These are phyloP conservation scores for Sipha flava DNA, from an alignment of 1,140 invertebrate species.

Conservation along the genomic window DNA sequence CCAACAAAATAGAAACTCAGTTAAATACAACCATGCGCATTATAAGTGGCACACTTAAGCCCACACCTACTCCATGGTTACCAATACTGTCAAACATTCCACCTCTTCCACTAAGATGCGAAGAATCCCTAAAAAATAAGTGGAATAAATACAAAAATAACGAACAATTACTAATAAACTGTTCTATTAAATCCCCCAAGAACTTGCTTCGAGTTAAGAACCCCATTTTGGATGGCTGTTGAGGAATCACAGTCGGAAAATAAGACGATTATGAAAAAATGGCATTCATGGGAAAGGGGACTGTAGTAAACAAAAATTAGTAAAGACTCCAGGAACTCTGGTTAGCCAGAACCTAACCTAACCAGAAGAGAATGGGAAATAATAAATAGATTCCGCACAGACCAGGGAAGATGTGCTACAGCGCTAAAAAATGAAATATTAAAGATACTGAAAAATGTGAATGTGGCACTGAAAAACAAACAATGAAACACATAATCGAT, in stretches of 20 bases:
- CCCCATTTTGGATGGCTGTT: neutral
- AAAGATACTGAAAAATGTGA: no score
- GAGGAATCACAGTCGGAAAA: neutral
- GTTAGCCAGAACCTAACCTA: no score
- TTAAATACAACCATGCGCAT: neutral
- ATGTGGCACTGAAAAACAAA: no score
- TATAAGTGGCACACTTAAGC: neutral
- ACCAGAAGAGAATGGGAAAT: no score
- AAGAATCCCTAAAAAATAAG: neutral
- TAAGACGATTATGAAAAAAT: neutral
- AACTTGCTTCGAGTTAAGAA: neutral
- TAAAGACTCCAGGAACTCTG: neutral
- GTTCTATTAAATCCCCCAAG: neutral
- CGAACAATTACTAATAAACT: neutral
- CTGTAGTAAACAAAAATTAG: neutral
- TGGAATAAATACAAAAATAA: neutral
- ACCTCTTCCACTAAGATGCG: neutral
- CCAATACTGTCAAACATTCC: neutral
- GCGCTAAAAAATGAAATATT: no score
- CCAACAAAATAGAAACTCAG: neutral
- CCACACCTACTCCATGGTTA: no score
- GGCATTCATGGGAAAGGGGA: neutral
- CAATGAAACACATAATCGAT: neutral
- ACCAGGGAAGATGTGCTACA: no score
- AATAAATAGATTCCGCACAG: no score